Evolutionary conservation across 2,888 invertebrate genomes (phyloP).

Genomic region (Apodemia duryi): DNA sequence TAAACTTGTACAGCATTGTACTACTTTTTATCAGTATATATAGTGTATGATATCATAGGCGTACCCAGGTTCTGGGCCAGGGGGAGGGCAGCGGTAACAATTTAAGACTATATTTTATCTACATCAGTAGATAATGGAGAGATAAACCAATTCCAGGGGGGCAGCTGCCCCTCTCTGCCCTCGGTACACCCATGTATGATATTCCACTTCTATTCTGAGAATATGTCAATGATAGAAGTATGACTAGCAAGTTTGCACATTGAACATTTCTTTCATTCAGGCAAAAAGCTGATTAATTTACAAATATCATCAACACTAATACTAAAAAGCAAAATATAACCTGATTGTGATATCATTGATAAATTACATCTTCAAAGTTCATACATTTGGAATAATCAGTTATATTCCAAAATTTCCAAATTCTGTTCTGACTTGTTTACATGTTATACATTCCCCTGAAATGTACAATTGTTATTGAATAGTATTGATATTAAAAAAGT

Average conservation of each 20-base stretch:
- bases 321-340: conserved; percentile 1
- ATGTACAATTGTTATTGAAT: background rate
- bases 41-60: no score
- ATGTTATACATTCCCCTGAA: background rate
- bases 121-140: no score
- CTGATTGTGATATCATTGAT: conserved; percentile 11
- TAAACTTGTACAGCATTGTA: no score
- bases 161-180: no score
- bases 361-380: conserved; percentile 7
- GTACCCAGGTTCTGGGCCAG: no score
- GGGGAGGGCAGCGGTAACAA: no score
- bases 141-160: no score
- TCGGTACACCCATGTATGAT: no score
- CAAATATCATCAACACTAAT: background rate
- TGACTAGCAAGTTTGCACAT: background rate
- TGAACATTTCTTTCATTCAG: background rate
- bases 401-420: background rate
- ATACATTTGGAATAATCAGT: background rate
- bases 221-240: no score
- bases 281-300: background rate
- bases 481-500: background rate
- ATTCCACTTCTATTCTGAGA: no score
- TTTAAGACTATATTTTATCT: no score
- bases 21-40: no score
- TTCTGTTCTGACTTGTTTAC: background rate